Conservation (phyloP, 2,888 invertebrate species). For the Ptychoptera albimana region DNA sequence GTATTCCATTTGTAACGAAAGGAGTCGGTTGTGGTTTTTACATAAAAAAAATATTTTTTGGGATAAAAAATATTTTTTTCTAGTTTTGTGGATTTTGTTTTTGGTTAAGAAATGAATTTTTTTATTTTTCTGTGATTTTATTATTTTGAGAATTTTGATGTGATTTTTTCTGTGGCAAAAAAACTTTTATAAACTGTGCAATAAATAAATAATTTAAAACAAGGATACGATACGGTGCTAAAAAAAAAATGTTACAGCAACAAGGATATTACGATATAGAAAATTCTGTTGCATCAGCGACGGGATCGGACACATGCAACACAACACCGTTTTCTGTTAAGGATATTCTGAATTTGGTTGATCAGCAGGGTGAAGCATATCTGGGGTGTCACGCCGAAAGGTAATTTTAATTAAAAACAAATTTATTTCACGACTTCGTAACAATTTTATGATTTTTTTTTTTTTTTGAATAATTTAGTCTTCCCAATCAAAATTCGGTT, state of each 20-base stretch:
- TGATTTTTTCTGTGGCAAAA: too few relatives aligned
- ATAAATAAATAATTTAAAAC: too few relatives aligned
- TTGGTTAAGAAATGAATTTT: too few relatives aligned
- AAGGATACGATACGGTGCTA: not conserved
- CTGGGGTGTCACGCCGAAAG: conserved; percentile 26
- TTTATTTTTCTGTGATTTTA: too few relatives aligned
- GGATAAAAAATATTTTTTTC: too few relatives aligned
- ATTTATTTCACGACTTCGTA: conserved; percentile 25
- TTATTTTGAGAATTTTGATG: too few relatives aligned
- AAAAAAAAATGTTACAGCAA: conserved; percentile 9
- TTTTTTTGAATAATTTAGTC: conserved; percentile 17
- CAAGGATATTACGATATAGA: conserved; percentile 27
- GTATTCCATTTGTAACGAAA: too few relatives aligned
- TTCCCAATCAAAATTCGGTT: conserved; percentile 10
- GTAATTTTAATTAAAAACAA: conserved; percentile 22
- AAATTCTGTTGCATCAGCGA: conserved; percentile 24
- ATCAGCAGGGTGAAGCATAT: conserved; percentile 32
- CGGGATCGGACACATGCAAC: conserved; percentile 22
- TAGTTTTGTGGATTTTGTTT: too few relatives aligned
- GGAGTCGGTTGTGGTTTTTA: too few relatives aligned
- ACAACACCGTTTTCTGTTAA: conserved; percentile 47
- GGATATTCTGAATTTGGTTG: conserved; percentile 41
- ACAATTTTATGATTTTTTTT: conserved; percentile 9
- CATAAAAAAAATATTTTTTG: too few relatives aligned
- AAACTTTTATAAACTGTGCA: not conserved